phyloP scores from a whole-genome alignment of 2,797 vertebrate genomes.

The Enteromius radiatus region DNA sequence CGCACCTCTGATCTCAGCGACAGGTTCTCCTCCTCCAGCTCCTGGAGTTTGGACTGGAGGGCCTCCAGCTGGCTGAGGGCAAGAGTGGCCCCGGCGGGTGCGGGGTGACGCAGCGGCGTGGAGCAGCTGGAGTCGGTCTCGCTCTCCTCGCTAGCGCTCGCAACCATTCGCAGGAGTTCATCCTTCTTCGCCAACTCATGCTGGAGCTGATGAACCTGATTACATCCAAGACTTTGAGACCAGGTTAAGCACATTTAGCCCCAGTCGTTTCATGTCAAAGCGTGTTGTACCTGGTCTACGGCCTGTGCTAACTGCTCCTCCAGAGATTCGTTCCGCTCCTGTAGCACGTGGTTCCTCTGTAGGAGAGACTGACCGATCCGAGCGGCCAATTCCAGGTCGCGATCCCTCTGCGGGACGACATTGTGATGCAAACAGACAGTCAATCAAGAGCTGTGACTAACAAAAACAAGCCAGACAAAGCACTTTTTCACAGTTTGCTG shows the following conservation, averaged over 20 bases:
- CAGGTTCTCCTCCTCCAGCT: constrained; percentile 94
- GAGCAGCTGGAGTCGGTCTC: constrained; percentile 92
- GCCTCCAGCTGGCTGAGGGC: constrained; percentile 88
- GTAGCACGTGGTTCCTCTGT: constrained; percentile 90
- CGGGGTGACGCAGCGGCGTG: constrained; percentile 82
- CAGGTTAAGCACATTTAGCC: background rate
- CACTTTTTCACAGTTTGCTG: background rate
- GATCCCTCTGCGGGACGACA: constrained; percentile 83
- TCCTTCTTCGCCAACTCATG: constrained; percentile 96
- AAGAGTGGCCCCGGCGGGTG: constrained; percentile 70
- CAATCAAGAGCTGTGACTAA: background rate
- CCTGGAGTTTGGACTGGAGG: constrained; percentile 89
- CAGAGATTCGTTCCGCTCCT: constrained; percentile 90
- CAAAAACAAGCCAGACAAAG: background rate
- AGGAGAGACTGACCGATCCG: constrained; percentile 96
- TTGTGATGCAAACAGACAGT: constrained; percentile 24
- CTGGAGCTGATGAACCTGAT: constrained; percentile 94
- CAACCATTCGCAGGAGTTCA: constrained; percentile 91
- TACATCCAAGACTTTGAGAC: background rate
- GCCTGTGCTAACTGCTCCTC: constrained; percentile 94
- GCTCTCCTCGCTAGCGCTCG: constrained; percentile 92
- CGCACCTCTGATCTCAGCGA: constrained; percentile 88
- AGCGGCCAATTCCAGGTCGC: constrained; percentile 94
- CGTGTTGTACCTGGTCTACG: constrained; percentile 85
- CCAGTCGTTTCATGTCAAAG: background rate